Evolutionary conservation across 2,888 invertebrate genomes (phyloP), one percentile per base, ranked within the genome.

Genomic region (Pheosia gnoma): DNA sequence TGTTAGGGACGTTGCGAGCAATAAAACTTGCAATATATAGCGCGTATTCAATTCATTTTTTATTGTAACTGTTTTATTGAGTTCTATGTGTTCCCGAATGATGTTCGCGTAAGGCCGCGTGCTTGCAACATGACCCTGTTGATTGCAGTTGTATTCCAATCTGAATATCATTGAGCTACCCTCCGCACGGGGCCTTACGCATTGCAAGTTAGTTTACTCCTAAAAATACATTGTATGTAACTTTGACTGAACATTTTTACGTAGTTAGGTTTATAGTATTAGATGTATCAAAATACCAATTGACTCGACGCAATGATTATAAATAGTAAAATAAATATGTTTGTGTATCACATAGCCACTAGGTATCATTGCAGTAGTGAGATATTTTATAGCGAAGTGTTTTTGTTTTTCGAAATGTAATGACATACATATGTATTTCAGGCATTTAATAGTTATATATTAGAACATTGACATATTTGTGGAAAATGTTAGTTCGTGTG

Each of bases 201-300:
- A 59, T 60, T 81, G 77, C 73, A 75, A 68, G 60, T 86, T 83
- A 85, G 83, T 84, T 86, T 87, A 86, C 76, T 82, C 83, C 84
- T 88, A 85, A 87, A 25, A 91, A 87, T 91, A 88, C 91, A 91
- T 89, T 90, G 90, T 91, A 91, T 91, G 89, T 91, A 91, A 93
- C 90, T 91, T 93, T 84, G 93, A 93, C 93, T 93, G 93, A 92
- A 91, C 89, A 90, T 91, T 91, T 92, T 89, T 91, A 91, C 84
- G 85, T 93, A 93, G 87, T 65, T 91, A 91, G 86, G 85, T 79
- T 91, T 72, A 66, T 76, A 86, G 83, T 68, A 60, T 74, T 85
- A 87, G 83, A 81, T 75, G 74, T 81, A 84, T 73, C 76, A 77
- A 80, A 80, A 77, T 78, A 81, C 77, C 80, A 81, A 81, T 79